Evolutionary conservation across 2,113 vertebrate genomes (phyloP).

Genomic region (Siniperca knerii): DNA sequence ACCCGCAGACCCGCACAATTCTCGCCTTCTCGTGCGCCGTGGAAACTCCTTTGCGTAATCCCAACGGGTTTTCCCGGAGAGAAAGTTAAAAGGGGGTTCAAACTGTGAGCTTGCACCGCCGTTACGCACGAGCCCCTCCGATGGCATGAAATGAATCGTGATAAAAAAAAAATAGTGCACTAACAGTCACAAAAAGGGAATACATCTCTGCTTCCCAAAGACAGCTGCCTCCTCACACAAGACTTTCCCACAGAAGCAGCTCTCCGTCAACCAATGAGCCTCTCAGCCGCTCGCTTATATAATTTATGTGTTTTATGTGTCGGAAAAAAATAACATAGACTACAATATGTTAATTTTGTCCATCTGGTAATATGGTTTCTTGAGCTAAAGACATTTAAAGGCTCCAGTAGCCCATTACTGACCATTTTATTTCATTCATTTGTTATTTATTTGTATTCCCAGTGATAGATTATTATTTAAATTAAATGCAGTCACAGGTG

Average conservation of each 20-base stretch:
- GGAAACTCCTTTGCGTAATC: conserved; percentile 20
- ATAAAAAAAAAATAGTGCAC: neutral
- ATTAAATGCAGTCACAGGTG: neutral
- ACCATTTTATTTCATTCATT: neutral
- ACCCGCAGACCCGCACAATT: neutral
- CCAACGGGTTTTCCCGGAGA: neutral
- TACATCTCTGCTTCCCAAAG: conserved; percentile 12
- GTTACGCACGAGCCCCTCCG: neutral
- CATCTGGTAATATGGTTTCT: neutral
- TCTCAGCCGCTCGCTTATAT: conserved; percentile 31
- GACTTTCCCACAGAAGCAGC: conserved; percentile 32
- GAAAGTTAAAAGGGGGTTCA: conserved; percentile 50
- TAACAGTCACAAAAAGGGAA: neutral
- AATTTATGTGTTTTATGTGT: conserved; percentile 41
- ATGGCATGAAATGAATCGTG: conserved; percentile 5
- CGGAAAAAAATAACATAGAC: neutral
- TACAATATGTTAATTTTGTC: neutral
- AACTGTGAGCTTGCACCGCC: neutral
- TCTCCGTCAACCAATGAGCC: conserved; percentile 19
- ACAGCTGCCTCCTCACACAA: conserved; percentile 41
- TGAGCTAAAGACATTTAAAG: neutral
- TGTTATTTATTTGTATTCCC: too few species aligned
- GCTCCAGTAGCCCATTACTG: neutral
- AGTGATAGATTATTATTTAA: neutral
- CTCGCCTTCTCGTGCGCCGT: neutral